A percentile compares a stretch with the other conserved stretches of the same genome.
Conservation (phyloP, 2,888 invertebrate genomes). For the Pachydiplax longipennis region DNA sequence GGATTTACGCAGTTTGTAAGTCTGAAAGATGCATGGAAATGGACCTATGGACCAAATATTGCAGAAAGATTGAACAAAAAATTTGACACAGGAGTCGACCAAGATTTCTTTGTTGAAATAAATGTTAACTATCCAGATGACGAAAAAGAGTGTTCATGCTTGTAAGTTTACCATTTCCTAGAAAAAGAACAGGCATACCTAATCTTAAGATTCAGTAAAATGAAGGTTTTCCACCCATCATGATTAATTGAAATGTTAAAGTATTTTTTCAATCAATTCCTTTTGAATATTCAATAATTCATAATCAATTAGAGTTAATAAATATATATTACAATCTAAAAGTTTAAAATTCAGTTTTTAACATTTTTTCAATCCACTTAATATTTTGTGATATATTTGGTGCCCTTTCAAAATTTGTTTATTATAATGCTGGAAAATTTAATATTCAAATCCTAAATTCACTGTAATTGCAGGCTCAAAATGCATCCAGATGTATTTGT, state of each 20-base stretch:
- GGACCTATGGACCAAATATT: constrained; percentile 69
- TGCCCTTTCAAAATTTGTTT: too few relatives aligned
- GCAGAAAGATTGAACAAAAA: constrained; percentile 64
- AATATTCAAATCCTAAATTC: too few relatives aligned
- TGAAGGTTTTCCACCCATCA: too few relatives aligned
- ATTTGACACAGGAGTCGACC: constrained; percentile 66
- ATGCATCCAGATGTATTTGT: constrained; percentile 62
- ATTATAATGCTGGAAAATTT: too few relatives aligned
- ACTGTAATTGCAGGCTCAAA: constrained; percentile 57
- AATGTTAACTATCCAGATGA: constrained; percentile 65
- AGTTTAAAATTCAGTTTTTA: too few relatives aligned
- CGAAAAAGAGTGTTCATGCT: constrained; percentile 66
- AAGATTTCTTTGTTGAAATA: constrained; percentile 70
- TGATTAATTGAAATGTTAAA: not conserved
- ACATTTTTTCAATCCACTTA: too few relatives aligned
- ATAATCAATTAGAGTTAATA: too few relatives aligned
- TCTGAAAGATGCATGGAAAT: constrained; percentile 86
- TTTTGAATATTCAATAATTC: too few relatives aligned
- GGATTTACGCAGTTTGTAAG: constrained; percentile 58
- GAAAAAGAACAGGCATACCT: too few relatives aligned
- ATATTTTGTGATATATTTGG: too few relatives aligned
- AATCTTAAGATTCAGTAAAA: too few relatives aligned
- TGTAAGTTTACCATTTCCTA: constrained; percentile 57
- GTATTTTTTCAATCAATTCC: not conserved
- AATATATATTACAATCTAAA: too few relatives aligned